Evolutionary conservation across 37 sponge, comb jelly and placozoan genomes (phyloP), one percentile per base, ranked within the genome.

Genomic region (Oscarella lobularis): DNA sequence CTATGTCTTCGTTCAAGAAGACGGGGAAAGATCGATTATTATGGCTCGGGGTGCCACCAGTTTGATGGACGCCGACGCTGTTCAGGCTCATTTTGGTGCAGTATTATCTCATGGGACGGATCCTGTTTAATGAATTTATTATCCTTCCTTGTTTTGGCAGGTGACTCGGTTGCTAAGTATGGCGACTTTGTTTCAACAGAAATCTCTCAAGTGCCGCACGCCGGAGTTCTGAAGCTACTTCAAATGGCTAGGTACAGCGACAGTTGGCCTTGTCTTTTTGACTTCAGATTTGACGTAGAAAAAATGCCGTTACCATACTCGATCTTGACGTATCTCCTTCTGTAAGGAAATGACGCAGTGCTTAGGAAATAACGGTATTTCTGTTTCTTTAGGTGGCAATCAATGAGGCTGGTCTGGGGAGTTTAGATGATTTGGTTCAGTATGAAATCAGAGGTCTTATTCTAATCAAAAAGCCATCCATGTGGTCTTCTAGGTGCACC

Each of bases 151-250:
- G 1, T 41, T 74, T 30, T 74, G 3, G 38, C 79, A 92, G 92
- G 74, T 67, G 68, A 14, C 1, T 38, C 36, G 20, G 88, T 94
- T 27, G 39, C 68, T 55, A 27, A 73, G 39, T 31, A 73, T 75
- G 87, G 90, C 31, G 40, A 75, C 35, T 85, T 94, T 74, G 88
- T 94, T 9, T 84, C 90, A 32, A 87, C 88, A 2, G 95, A 94
- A 74, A 81, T 94, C 66, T 94, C 95, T 1, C 95, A 94, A 78
- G 85, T 94, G 20, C 95, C 95, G 20, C 87, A 88, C 33, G 68
- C 76, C 76, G 95, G 95, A 20, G 90, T 94, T 31, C 67, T 87
- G 41, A 82, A 78, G 2, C 37, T 89, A 38, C 75, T 94, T 27
- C 74, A 85, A 32, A 67, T 81, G 9, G 95, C 95, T 31, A 89